Evolutionary conservation across 2,888 invertebrate species (phyloP).

Genomic region (Sinhomidia bicolor): DNA sequence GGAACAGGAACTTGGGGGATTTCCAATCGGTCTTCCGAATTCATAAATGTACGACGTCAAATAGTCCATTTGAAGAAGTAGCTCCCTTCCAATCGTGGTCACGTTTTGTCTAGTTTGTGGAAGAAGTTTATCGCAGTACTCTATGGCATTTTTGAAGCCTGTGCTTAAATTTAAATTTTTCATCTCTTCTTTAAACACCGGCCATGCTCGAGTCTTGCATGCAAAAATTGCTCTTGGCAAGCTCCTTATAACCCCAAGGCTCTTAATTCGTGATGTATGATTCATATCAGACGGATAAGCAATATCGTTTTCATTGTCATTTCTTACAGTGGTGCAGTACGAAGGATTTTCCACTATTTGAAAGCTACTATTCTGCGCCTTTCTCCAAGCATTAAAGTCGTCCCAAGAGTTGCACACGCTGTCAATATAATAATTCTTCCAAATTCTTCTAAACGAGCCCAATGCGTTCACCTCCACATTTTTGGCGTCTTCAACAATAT

Average conservation of each 20-base stretch:
- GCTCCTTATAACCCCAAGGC: not conserved
- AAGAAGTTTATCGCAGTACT: not conserved
- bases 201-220: not conserved
- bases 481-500: not conserved
- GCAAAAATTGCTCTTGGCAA: too few relatives aligned
- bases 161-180: too few relatives aligned
- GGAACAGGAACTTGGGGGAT: not conserved
- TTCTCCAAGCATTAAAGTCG: not conserved
- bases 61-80: conserved; percentile 47
- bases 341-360: not conserved
- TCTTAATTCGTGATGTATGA: not conserved
- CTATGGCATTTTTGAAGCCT: not conserved
- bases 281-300: not conserved
- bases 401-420: not conserved
- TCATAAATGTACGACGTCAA: conserved; percentile 54
- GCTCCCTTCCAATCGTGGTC: conserved; percentile 50
- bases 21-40: not conserved
- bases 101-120: not conserved
- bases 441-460: not conserved
- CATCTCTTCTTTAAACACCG: not conserved
- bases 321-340: not conserved
- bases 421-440: conserved; percentile 45
- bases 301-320: not conserved
- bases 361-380: not conserved
- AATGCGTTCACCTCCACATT: too few relatives aligned